These are phyloP conservation scores for Brachionus angularis DNA, from an alignment of 1,140 invertebrate species.

Conservation along the genomic window DNA sequence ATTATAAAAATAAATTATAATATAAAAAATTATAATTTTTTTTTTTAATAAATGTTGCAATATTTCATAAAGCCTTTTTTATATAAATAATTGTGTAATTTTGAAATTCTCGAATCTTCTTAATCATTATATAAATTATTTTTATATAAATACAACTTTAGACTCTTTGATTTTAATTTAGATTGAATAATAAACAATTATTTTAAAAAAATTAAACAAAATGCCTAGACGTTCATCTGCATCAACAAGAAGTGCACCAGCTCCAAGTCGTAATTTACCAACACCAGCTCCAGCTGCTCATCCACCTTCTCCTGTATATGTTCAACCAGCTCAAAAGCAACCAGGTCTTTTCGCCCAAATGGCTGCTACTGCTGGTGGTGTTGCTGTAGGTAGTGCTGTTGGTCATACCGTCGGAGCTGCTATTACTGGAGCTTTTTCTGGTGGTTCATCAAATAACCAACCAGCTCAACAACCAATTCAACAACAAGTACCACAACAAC, in stretches of 20 bases:
- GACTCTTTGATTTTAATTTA: too few relatives aligned
- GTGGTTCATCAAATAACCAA: constrained; percentile 64
- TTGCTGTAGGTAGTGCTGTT: constrained; percentile 78
- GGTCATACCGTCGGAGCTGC: constrained; percentile 80
- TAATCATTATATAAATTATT: too few relatives aligned
- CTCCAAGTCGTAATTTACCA: constrained; percentile 37
- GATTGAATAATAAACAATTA: too few relatives aligned
- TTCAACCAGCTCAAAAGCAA: neutral
- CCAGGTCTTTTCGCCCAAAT: constrained; percentile 47
- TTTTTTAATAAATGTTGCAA: too few relatives aligned
- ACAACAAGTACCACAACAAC: constrained; percentile 45
- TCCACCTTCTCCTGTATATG: neutral
- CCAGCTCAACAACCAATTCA: constrained; percentile 51
- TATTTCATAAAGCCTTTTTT: too few relatives aligned
- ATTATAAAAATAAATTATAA: too few relatives aligned
- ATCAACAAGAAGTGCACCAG: constrained; percentile 37
- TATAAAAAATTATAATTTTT: too few relatives aligned
- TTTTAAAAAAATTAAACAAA: too few relatives aligned
- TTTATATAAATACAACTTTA: too few relatives aligned
- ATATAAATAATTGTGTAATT: too few relatives aligned
- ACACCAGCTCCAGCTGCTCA: constrained; percentile 7
- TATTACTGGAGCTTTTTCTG: constrained; percentile 72
- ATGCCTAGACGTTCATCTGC: constrained; percentile 43
- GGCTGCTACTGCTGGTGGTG: constrained; percentile 78
- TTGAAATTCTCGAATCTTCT: too few relatives aligned